phyloP scores from a whole-genome alignment of 1,140 invertebrate species.

The Caenorhabditis brenneri region DNA sequence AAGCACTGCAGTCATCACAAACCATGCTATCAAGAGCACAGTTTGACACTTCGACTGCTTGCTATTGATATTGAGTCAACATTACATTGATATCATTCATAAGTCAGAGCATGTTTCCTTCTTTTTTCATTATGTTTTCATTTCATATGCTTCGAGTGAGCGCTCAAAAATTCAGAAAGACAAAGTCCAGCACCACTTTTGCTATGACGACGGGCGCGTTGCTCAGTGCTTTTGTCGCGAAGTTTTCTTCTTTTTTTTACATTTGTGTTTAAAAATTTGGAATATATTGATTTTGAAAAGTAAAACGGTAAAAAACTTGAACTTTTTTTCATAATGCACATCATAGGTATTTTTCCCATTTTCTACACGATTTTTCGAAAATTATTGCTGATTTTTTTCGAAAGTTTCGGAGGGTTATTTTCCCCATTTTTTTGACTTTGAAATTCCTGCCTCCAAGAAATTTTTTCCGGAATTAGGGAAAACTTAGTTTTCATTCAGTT shows the following conservation, averaged over 20 bases:
- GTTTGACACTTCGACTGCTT: not conserved
- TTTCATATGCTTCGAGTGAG: not conserved
- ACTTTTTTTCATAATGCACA: too few species aligned
- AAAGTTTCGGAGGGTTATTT: not conserved
- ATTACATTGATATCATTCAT: not conserved
- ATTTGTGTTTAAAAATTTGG: not conserved
- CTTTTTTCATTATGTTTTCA: not conserved
- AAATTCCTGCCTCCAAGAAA: too few species aligned
- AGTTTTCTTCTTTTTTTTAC: not conserved
- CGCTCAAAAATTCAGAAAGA: not conserved
- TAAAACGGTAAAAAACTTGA: too few species aligned
- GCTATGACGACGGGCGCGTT: not conserved
- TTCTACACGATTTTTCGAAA: not conserved
- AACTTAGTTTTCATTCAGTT: too few species aligned
- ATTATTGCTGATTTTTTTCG: not conserved
- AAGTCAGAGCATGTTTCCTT: not conserved
- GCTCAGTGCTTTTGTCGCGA: not conserved
- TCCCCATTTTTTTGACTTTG: too few species aligned
- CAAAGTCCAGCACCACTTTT: constrained; percentile 22
- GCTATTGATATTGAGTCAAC: not conserved
- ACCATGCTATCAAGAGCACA: not conserved
- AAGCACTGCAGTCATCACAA: not conserved
- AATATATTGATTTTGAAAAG: too few species aligned
- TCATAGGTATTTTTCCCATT: not conserved
- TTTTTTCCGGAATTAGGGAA: too few species aligned